Base-by-base conservation (phyloP, 2,888 invertebrate genomes). In the Cataglyphis albicans region DNA sequence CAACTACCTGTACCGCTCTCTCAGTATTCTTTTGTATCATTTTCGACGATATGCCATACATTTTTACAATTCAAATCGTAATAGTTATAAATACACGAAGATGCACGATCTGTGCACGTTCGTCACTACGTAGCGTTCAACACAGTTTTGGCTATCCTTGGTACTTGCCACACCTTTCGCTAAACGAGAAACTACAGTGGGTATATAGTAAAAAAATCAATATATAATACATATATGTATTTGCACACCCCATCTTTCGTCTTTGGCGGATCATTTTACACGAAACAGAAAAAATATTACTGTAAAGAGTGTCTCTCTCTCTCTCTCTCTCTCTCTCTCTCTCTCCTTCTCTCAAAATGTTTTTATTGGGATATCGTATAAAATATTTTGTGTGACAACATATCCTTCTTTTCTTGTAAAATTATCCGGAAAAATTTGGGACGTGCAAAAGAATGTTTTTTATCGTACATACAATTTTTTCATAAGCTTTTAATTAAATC, bases 1-100 rank as follows among this genome's bases (percentile, higher is more conserved):
- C 87, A 88, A 82, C 89, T 91, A 88, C 89, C 88, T 90, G 86
- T 91, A 88, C 88, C 88, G 86, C 89, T 85, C 88, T 84, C 86
- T 83, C 80, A 89, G 85, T 85, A 87, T 86, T 52, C 86, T 86
- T 82, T 78, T 83, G 80, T 88, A 87, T 85, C 84, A 84, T 85
- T 84, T 78, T 84, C 83, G 64, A 87, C 83, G 70, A 84, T 72
- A 72, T 86, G 82, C 81, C 86, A 86, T 86, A 84, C 85, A 84
- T 86, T 74, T 65, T 83, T 86, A 85, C 83, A 85, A 73, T 83
- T 78, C 73, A 75, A 52, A 65, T 48, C 61, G 78, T 74, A 67
- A 29, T 38, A 38, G n/a, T 68, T 52, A 70, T 61, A 83, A 74
- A 63, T 70, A 67, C 70, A 68, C 65, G 70, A 70, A 81, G 35